A percentile compares a stretch with the other conserved stretches of the same genome.
These are phyloP conservation scores for Leptoteleia sp. DNA, from an alignment of 1,140 invertebrate genomes.

Conservation along the genomic window DNA sequence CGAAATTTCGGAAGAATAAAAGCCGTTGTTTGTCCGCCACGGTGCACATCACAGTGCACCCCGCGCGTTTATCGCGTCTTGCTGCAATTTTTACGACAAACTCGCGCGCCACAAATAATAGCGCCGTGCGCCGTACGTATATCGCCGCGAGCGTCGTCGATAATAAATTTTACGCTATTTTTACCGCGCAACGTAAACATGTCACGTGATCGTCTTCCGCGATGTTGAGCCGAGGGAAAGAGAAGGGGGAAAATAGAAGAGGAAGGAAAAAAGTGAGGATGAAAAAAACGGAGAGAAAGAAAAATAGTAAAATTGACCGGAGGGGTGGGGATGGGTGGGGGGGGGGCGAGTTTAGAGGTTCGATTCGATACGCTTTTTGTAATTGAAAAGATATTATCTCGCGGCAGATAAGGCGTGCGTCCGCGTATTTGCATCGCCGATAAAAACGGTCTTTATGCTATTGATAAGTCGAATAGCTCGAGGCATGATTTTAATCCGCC, in stretches of 20 bases:
- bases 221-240: slow-evolving; percentile 23
- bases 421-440: no score
- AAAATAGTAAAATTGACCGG: no score
- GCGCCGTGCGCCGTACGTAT: not conserved
- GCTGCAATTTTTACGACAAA: slow-evolving; percentile 28
- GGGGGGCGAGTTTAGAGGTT: slow-evolving; percentile 14
- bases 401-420: slow-evolving; percentile 1
- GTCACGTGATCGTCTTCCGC: slow-evolving; percentile 42
- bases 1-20: slow-evolving; percentile 19
- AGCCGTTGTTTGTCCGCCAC: slow-evolving; percentile 12
- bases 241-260: slow-evolving; percentile 12
- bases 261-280: no score
- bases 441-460: no score
- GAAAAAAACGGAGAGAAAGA: no score
- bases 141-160: slow-evolving; percentile 24
- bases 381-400: slow-evolving; percentile 39
- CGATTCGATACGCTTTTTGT: slow-evolving; percentile 30
- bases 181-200: slow-evolving; percentile 41
- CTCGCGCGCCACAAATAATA: slow-evolving; percentile 30
- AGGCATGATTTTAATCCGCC: no score
- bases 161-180: slow-evolving; percentile 51
- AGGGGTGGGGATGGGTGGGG: no score
- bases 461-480: no score
- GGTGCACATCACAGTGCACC: slow-evolving; percentile 18
- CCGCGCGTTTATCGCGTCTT: slow-evolving; percentile 10